Base-by-base conservation (phyloP, 2,113 vertebrate species). In the Nycticorax nycticorax region DNA sequence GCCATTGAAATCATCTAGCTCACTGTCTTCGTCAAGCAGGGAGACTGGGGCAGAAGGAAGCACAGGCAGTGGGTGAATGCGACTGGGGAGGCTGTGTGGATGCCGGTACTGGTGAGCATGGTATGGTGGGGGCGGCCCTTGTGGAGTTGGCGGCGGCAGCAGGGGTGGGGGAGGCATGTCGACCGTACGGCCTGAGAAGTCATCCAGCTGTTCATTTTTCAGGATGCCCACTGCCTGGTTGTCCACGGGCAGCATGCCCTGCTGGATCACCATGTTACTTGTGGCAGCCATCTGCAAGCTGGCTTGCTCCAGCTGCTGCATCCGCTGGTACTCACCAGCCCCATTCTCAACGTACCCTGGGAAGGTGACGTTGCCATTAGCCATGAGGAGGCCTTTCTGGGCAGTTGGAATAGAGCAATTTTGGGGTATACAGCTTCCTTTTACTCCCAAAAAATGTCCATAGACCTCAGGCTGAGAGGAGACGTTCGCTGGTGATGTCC, bases 401-500 rank as follows among this genome's bases (percentile, higher is more conserved):
- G 95, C n/a, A 26, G 96, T 8, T 59, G 97, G 80, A 88, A 97
- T 79, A 8, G 97, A 92, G 72, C 95, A 97, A 1, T 96, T 93
- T 77, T 98, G 98, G 24, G 99, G 98, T 74, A 99, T 99, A 76
- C 98, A 99, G 93, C 98, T 98, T 37, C 99, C 99, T 23, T 98
- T 98, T 76, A 99, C 98, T 14, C 99, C 99, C 88, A 99, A 89
- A 84, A 99, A 99, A 95, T 99, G 99, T 20, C 99, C 99, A 8
- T 99, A 99, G 84, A 99, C 99, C 32, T 99, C 99, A 4, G 99
- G 98, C 80, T 99, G 99, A 9, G 98, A 98, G 8, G 99, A 99
- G 21, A 98, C 64, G 13, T 97, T 98, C 47, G 98, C 97, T 5
- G 99, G 98, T 5, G 99, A 99, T 64, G 97, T 98, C 63, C 98